Conservation (phyloP, 2,888 invertebrate genomes). For the Tetragnatha montana region DNA sequence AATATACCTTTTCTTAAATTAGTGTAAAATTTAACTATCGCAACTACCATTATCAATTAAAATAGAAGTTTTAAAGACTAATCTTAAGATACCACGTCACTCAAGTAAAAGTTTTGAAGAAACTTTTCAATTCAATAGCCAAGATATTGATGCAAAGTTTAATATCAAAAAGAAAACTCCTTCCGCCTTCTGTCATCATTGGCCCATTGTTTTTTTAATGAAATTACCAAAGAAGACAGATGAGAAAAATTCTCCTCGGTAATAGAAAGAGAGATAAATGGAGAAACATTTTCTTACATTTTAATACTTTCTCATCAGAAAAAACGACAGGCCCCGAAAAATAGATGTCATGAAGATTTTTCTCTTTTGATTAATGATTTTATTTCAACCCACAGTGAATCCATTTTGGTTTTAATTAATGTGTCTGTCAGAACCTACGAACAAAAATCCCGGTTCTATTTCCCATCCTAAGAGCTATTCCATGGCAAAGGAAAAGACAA, state of each 20-base stretch:
- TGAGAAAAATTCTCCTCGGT: background rate
- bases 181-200: background rate
- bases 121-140: too few species aligned
- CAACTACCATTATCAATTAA: too few species aligned
- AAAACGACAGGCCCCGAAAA: background rate
- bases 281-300: background rate
- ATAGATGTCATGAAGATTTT: background rate
- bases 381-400: constrained; percentile 6
- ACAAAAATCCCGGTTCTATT: constrained; percentile 32
- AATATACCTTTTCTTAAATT: too few species aligned
- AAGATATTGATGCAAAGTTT: background rate
- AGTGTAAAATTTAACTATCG: too few species aligned
- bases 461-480: background rate
- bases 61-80: too few species aligned
- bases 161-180: background rate
- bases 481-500: background rate
- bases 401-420: constrained; percentile 57
- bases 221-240: background rate
- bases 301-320: constrained; percentile 1
- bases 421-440: constrained; percentile 42
- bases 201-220: background rate
- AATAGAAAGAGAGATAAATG: background rate
- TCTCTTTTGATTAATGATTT: background rate
- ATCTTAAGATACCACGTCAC: too few species aligned
- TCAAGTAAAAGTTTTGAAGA: too few species aligned